Evolutionary conservation across 2,797 vertebrate species (phyloP), one percentile per base, ranked within the genome.

Genomic region (Ptychadena robeensis): DNA sequence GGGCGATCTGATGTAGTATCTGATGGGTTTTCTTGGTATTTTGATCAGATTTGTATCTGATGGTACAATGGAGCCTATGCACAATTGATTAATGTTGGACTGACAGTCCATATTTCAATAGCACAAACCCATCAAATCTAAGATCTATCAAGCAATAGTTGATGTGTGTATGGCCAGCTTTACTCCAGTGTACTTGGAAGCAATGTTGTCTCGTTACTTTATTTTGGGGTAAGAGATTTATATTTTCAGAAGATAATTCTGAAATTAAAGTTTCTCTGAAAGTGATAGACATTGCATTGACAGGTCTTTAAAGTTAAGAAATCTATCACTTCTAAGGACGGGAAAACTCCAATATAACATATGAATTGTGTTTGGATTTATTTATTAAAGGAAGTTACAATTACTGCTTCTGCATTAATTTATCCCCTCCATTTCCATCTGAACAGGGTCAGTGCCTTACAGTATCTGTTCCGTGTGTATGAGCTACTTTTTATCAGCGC

Each of bases 361-460:
- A 2, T 22, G 18, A n/a, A 22, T 53, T 53, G 44, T 53, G 18
- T 18, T n/a, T 22, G 44, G 18, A 8, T 4, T 38, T 9, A 18
- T 22, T 53, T n/a, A 22, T 48, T 53, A 6, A 9, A 53, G 10
- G 2, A 2, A 15, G 8, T 53, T 53, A 7, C 15, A 53, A 22
- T n/a, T 18, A 53, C 9, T 22, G 15, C 14, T 44, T 14, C 18
- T 22, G 8, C 18, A 5, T 53, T 53, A 6, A 18, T 53, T 6
- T 8, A 4, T 22, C 44, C 18, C 5, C 7, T 22, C 6, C 27
- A 28, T 61, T 61, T 61, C 57, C 31, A 25, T 53, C 57, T 72
- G 25, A 35, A 70, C 73, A 69, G 35, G 68, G 74, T 78, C 40
- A 57, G 81, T 83, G 74, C 74, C 81, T 83, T 83, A 83, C 77